phyloP scores from a whole-genome alignment of 2,113 vertebrate genomes.

The Oceanodroma tethys region DNA sequence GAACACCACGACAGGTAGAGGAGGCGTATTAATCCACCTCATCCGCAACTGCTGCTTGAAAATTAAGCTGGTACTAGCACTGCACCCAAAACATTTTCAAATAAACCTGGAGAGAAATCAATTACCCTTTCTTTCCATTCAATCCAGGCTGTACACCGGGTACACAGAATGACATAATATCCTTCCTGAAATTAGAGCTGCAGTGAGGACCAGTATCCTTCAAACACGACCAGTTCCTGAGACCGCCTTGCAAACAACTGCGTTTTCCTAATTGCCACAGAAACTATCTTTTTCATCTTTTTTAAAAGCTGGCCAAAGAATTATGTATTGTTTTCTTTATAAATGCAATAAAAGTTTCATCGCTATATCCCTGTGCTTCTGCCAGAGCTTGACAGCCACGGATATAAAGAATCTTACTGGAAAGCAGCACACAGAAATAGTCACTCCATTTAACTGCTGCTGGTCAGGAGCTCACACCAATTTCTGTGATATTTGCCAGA shows the following conservation, averaged over 20 bases:
- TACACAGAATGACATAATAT: constrained; percentile 78
- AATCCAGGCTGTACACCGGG: constrained; percentile 58
- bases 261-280: constrained; percentile 67
- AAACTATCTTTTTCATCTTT: constrained; percentile 69
- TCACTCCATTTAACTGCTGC: not conserved
- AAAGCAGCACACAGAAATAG: constrained; percentile 7
- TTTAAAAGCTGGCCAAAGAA: constrained; percentile 17
- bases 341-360: constrained; percentile 42
- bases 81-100: constrained; percentile 53
- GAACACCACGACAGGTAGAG: not conserved
- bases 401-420: not conserved
- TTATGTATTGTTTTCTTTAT: constrained; percentile 68
- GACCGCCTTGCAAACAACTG: constrained; percentile 62
- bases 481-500: not conserved
- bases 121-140: constrained; percentile 68
- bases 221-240: constrained; percentile 70
- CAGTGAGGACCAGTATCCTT: constrained; percentile 70
- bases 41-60: not conserved
- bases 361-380: constrained; percentile 28
- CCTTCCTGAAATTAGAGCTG: constrained; percentile 77
- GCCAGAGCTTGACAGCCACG: constrained; percentile 21
- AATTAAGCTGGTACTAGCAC: not conserved
- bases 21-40: not conserved
- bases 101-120: constrained; percentile 47
- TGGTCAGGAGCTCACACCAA: not conserved